Percentiles rank a stretch among this genome's conserved stretches.
These are phyloP conservation scores for Pilophorus perplexus DNA, from an alignment of 2,888 invertebrate genomes.

Conservation along the genomic window DNA sequence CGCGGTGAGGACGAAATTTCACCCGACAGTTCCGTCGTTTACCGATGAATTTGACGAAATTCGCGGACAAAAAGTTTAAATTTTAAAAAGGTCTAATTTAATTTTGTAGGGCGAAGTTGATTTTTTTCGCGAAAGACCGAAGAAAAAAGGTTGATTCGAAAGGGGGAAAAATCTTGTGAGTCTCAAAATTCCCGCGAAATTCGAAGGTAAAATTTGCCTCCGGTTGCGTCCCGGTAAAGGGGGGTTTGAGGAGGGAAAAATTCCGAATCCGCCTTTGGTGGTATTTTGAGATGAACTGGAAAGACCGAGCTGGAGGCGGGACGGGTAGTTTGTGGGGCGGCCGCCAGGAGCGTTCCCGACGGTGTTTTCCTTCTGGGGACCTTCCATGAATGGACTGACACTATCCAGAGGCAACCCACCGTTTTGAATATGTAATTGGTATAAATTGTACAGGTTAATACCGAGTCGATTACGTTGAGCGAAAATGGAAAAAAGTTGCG, in stretches of 20 bases:
- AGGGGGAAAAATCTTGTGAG: too few relatives aligned
- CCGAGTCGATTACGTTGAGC: not conserved
- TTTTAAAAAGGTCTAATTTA: too few relatives aligned
- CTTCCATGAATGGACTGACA: too few relatives aligned
- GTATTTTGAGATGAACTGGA: conserved; percentile 1
- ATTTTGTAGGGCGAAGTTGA: too few relatives aligned
- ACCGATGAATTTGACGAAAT: not conserved
- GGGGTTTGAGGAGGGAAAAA: not conserved
- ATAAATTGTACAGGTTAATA: not conserved
- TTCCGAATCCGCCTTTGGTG: not conserved
- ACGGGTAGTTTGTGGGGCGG: not conserved
- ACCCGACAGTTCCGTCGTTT: conserved; percentile 24
- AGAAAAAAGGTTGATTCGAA: too few relatives aligned
- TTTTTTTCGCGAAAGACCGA: too few relatives aligned
- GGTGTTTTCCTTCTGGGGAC: not conserved
- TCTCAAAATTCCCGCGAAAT: too few relatives aligned
- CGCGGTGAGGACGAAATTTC: conserved; percentile 2
- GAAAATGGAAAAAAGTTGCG: too few relatives aligned
- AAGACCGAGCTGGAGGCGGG: not conserved
- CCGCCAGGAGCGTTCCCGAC: not conserved
- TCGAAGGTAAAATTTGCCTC: too few relatives aligned
- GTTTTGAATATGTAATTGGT: not conserved
- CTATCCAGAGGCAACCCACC: too few relatives aligned
- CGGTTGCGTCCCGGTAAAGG: not conserved
- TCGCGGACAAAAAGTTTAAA: too few relatives aligned